Evolutionary conservation across 2,113 vertebrate species (phyloP), one percentile per base, ranked within the genome.

Genomic region (Mastomys coucha): DNA sequence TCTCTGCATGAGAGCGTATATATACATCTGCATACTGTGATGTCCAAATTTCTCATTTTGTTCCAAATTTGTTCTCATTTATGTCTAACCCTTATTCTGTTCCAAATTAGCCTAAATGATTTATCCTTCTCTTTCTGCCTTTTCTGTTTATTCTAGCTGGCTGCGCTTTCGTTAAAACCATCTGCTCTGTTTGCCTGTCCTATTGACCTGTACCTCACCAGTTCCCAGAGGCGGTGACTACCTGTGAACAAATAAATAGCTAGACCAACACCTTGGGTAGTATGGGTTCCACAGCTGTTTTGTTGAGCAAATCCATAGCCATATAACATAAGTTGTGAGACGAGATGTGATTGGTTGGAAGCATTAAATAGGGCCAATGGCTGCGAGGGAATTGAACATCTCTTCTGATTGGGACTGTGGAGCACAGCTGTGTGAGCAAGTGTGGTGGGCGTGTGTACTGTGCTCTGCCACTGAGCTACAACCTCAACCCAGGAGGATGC

Each of bases 261-360:
- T 80, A 85, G 60, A 19, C 20, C 22, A 39, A 31, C 33, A 36
- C 22, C 45, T 89, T 53, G 24, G 19, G 45, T 28, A 56, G 22
- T 78, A 51, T 67, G 58, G 88, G 76, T 73, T 91, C 60, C 70
- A 75, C 24, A 26, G 26, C 69, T 95, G 33, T 67, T 89, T 82
- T 96, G 90, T 53, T 96, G 91, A 67, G 16, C 26, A 60, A 86
- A 75, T 78, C 65, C 70, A 33, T 94, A 77, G 77, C 65, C 63
- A 53, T 65, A 89, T 69, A 51, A 36, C 17, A 70, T 69, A 51
- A 90, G 6, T 84, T 87, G 2, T 56, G 53, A 84, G 36, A 82
- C 36, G n/a, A 75, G 42, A 19, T 77, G 90, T 94, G 45, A 45
- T 69, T n/a, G 20, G 53, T 5, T 5, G 36, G 80, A 56, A 82